Percentiles rank a stretch among this genome's conserved stretches.
Conservation (phyloP, 2,797 vertebrate species). For the Coranthus polyacanthus region DNA sequence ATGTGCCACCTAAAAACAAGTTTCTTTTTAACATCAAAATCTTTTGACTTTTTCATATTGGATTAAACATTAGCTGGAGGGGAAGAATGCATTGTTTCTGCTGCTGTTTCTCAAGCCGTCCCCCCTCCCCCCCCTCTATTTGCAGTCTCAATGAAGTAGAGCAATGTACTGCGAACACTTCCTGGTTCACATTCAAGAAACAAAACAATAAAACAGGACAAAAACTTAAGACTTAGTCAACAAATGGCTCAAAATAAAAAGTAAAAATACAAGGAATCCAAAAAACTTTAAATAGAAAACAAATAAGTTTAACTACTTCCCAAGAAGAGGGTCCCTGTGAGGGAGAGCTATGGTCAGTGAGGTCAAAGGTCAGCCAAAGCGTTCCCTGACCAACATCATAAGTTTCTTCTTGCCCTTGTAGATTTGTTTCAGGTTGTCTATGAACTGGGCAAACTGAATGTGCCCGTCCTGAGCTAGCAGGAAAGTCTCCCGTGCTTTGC, state of each 20-base stretch:
- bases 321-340: constrained; percentile 54
- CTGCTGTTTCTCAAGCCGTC: constrained; percentile 61
- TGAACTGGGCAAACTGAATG: constrained; percentile 98
- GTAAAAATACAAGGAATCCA: constrained; percentile 65
- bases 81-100: constrained; percentile 53
- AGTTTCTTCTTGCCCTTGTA: constrained; percentile 99
- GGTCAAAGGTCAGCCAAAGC: constrained; percentile 90
- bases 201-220: constrained; percentile 64
- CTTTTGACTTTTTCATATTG: constrained; percentile 61
- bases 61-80: constrained; percentile 59
- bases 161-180: constrained; percentile 71
- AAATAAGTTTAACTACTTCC: constrained; percentile 63
- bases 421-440: constrained; percentile 99
- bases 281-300: constrained; percentile 76
- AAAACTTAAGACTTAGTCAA: constrained; percentile 68
- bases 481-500: constrained; percentile 97
- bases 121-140: constrained; percentile 32
- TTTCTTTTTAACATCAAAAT: constrained; percentile 62
- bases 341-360: constrained; percentile 6
- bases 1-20: constrained; percentile 70
- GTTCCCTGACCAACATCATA: constrained; percentile 97
- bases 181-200: constrained; percentile 79
- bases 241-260: constrained; percentile 81
- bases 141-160: constrained; percentile 69
- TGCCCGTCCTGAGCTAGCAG: constrained; percentile 96